Percentiles rank a stretch among this genome's conserved stretches.
Evolutionary conservation across 2,888 invertebrate species (phyloP).

Genomic region (Standfussiana lucernea): DNA sequence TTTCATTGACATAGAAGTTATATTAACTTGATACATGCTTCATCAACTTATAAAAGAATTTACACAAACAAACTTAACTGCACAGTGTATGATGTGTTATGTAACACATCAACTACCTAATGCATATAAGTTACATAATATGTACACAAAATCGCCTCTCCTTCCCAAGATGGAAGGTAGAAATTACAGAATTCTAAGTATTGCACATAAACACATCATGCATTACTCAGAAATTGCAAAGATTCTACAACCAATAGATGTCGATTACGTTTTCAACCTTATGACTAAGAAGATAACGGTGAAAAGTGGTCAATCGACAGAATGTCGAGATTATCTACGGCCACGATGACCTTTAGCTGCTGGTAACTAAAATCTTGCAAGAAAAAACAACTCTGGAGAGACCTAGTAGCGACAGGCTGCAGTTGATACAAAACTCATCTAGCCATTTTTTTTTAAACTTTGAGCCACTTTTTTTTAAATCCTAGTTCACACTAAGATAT

Average conservation of each 20-base stretch:
- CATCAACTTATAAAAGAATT: too few species aligned
- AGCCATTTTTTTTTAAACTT: too few species aligned
- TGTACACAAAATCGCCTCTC: neutral
- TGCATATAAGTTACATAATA: neutral
- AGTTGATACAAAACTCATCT: conserved; percentile 10
- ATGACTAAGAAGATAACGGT: neutral
- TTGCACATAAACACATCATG: neutral
- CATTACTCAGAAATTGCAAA: neutral
- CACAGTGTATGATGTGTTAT: neutral
- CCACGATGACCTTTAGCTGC: neutral
- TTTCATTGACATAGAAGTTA: neutral
- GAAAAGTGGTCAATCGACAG: neutral
- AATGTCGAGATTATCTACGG: neutral
- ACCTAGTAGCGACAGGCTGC: neutral
- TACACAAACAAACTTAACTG: too few species aligned
- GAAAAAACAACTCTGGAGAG: conserved; percentile 20
- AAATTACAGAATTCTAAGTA: neutral
- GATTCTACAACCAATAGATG: neutral
- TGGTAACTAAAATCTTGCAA: conserved; percentile 22
- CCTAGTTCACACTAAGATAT: too few species aligned
- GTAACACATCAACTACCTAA: neutral
- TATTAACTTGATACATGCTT: too few species aligned
- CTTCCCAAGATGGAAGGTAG: neutral
- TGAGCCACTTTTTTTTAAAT: too few species aligned
- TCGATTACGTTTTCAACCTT: neutral